Evolutionary conservation across 2,113 vertebrate species (phyloP), one percentile per base, ranked within the genome.

Genomic region (Lepisosteus oculatus): DNA sequence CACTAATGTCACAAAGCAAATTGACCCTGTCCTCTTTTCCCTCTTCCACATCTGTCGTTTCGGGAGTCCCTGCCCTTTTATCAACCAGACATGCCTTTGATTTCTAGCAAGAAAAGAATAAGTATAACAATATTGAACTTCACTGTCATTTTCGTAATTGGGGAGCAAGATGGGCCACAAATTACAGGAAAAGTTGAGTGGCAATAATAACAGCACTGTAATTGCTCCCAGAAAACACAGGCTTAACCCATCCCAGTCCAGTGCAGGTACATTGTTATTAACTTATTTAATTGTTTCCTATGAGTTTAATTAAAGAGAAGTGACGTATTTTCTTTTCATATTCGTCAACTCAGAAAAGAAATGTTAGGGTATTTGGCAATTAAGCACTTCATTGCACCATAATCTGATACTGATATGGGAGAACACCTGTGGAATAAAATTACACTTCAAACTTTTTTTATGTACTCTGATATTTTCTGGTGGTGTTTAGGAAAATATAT

Each of bases 11-110:
- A 51, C 47, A 51, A 51, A 51, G 47, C 86, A 87, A 87, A 70
- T 79, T 87, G 85, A 89, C 85, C 87, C 84, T 85, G 78, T 83
- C 83, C 82, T 78, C 64, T 13, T 84, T 74, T 79, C 77, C 78
- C 81, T 82, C 77, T 75, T 70, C 63, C 79, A 77, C 87, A 87
- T 90, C 87, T 89, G 86, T 89, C 88, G 88, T 84, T 85, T 79
- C 86, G 79, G 83, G 85, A 84, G 83, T 78, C 80, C 64, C 45
- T 66, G 15, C 5, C 47, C 47, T 17, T 51, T 72, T 59, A 61
- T 72, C 57, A 51, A 4, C n/a, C 6, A 7, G 64, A 43, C 41
- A 13, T 54, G 13, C 43, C 65, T 72, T 72, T 67, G 65, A 67
- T 72, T 67, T n/a, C 13, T 55, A 7, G 14, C 4, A 15, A 65